phyloP scores from a whole-genome alignment of 2,113 vertebrate genomes.

The Solea senegalensis region DNA sequence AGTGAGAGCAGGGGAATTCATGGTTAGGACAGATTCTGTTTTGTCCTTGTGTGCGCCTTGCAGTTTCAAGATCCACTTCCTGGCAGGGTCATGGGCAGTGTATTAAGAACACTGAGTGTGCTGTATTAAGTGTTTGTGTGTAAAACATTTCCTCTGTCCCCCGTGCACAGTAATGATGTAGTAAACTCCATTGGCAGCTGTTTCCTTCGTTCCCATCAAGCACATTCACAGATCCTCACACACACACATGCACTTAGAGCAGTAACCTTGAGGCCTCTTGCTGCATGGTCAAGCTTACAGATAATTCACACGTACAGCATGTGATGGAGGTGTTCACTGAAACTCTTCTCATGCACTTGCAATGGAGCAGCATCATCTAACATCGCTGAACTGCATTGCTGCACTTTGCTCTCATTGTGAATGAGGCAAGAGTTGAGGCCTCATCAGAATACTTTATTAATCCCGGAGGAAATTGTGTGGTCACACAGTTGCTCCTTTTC shows the following conservation, averaged over 20 bases:
- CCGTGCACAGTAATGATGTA: conserved; percentile 62
- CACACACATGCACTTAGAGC: not conserved
- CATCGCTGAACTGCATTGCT: no score
- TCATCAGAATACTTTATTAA: no score
- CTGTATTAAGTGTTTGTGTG: conserved; percentile 58
- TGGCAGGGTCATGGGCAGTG: conserved; percentile 68
- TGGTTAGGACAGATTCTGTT: conserved; percentile 17
- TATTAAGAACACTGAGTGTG: conserved; percentile 55
- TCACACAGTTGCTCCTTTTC: no score
- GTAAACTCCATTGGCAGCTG: conserved; percentile 74
- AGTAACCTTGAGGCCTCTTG: conserved; percentile 47
- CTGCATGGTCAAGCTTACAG: not conserved
- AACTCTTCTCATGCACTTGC: no score
- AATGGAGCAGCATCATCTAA: no score
- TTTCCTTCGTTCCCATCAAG: conserved; percentile 62
- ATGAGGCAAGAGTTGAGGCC: no score
- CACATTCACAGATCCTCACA: conserved; percentile 5
- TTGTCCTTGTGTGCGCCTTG: conserved; percentile 1
- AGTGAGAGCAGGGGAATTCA: conserved; percentile 11
- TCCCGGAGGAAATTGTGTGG: no score
- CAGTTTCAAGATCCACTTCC: conserved; percentile 46
- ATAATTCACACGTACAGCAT: no score
- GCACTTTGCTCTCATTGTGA: no score
- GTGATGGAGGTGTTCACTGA: no score
- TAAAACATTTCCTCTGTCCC: conserved; percentile 73